Percentiles rank a stretch among this genome's conserved stretches.
Evolutionary conservation across 2,888 invertebrate species (phyloP).

Genomic region (Himalopsyche anomala): DNA sequence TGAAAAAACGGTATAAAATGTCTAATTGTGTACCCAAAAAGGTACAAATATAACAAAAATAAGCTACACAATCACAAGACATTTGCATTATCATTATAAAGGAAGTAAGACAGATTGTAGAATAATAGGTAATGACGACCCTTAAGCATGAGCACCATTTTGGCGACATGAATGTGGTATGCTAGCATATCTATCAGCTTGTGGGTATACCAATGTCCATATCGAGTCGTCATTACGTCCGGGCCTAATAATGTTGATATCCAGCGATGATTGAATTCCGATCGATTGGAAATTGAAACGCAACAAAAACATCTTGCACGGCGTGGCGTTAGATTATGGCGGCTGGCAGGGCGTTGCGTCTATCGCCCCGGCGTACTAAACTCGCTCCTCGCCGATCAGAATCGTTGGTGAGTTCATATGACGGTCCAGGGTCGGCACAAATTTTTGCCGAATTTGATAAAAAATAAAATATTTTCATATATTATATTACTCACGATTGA

Average conservation of each 20-base stretch:
- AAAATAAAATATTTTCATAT: no score
- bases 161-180: background rate
- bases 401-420: background rate
- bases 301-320: slow-evolving; percentile 30
- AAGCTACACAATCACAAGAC: no score
- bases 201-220: slow-evolving; percentile 2
- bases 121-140: no score
- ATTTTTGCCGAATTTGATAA: background rate
- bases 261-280: slow-evolving; percentile 34
- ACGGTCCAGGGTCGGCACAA: background rate
- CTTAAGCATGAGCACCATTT: background rate
- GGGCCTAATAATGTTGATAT: slow-evolving; percentile 34
- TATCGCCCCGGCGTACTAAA: background rate
- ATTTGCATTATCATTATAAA: no score
- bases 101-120: no score
- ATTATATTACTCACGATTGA: no score
- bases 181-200: background rate
- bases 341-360: slow-evolving; percentile 10
- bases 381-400: slow-evolving; percentile 3
- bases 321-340: slow-evolving; percentile 25
- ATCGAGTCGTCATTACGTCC: slow-evolving; percentile 34
- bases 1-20: no score
- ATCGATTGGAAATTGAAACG: slow-evolving; percentile 34
- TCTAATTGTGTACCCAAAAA: no score
- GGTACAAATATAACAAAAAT: no score